Conservation (phyloP, 2,888 invertebrate species). For the Scrobipalpa atriplicella region DNA sequence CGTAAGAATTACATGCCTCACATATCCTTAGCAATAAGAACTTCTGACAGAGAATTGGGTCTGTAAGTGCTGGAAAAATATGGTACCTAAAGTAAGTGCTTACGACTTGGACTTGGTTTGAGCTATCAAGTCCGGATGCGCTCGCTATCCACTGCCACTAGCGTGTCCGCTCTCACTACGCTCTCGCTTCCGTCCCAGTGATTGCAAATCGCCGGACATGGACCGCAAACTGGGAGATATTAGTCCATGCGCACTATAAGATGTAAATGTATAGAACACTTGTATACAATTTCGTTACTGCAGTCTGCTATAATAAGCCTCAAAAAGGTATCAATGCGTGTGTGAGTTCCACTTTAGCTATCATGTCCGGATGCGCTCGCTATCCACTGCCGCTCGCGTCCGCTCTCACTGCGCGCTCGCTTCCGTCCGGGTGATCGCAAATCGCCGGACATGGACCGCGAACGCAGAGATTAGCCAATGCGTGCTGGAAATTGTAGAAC, state of each 20-base stretch:
- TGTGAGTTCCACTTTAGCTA: not conserved
- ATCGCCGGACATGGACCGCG: conserved; percentile 5
- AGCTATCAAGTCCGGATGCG: conserved; percentile 55
- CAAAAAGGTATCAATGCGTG: too few relatives aligned
- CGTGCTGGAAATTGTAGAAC: not conserved
- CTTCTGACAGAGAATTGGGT: too few relatives aligned
- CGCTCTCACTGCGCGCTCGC: conserved; percentile 10
- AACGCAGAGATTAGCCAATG: not conserved
- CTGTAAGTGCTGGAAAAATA: too few relatives aligned
- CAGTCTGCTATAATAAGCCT: too few relatives aligned
- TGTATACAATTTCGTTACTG: not conserved
- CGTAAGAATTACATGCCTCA: too few relatives aligned
- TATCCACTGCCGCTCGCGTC: conserved; percentile 70
- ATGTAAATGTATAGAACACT: too few relatives aligned
- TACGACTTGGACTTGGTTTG: too few relatives aligned
- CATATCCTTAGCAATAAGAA: too few relatives aligned
- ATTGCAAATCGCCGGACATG: conserved; percentile 12
- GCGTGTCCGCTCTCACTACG: conserved; percentile 45
- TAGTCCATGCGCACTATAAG: not conserved
- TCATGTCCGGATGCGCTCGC: conserved; percentile 51
- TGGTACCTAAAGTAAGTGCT: too few relatives aligned
- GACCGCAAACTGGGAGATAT: not conserved
- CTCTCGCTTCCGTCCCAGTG: conserved; percentile 9
- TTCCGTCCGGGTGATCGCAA: conserved; percentile 11
- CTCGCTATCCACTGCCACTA: conserved; percentile 69